A percentile compares a stretch with the other conserved stretches of the same genome.
phyloP scores from a whole-genome alignment of 2,888 invertebrate genomes.

The Chrysolina oricalcia region DNA sequence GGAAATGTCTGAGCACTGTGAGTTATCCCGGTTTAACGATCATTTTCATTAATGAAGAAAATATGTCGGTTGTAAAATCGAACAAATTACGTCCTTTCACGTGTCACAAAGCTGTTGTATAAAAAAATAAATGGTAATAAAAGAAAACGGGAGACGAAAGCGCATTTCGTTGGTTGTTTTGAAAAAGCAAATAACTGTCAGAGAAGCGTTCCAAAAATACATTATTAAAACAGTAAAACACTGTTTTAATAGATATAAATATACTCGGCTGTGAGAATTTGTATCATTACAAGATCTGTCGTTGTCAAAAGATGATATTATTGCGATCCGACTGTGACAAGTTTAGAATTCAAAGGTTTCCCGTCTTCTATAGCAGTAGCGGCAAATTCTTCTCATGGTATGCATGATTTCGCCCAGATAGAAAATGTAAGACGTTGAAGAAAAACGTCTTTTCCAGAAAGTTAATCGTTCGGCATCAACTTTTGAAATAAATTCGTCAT shows the following conservation, averaged over 20 bases:
- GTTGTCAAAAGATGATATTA: slow-evolving; percentile 58
- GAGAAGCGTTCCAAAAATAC: slow-evolving; percentile 53
- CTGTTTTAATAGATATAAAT: slow-evolving; percentile 67
- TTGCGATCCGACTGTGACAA: slow-evolving; percentile 39
- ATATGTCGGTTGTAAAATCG: slow-evolving; percentile 33
- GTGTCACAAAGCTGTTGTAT: slow-evolving; percentile 33
- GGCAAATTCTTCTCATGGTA: background rate
- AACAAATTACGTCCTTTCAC: slow-evolving; percentile 43
- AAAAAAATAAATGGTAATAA: slow-evolving; percentile 31
- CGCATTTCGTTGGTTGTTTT: slow-evolving; percentile 64
- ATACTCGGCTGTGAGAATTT: slow-evolving; percentile 63
- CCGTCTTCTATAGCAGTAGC: slow-evolving; percentile 1
- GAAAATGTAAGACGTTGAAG: too few relatives aligned
- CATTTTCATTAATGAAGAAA: slow-evolving; percentile 15
- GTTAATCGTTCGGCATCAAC: background rate
- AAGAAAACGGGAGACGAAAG: slow-evolving; percentile 37
- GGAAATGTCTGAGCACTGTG: background rate
- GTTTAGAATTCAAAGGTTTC: slow-evolving; percentile 24
- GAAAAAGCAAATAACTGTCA: slow-evolving; percentile 60
- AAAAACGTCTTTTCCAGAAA: background rate
- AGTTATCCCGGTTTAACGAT: background rate
- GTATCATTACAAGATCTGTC: slow-evolving; percentile 64
- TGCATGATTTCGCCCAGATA: background rate
- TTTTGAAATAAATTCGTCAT: background rate
- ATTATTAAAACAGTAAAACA: slow-evolving; percentile 59